Base-by-base conservation (phyloP, 2,113 vertebrate genomes). In the Odontophorus gujanensis region DNA sequence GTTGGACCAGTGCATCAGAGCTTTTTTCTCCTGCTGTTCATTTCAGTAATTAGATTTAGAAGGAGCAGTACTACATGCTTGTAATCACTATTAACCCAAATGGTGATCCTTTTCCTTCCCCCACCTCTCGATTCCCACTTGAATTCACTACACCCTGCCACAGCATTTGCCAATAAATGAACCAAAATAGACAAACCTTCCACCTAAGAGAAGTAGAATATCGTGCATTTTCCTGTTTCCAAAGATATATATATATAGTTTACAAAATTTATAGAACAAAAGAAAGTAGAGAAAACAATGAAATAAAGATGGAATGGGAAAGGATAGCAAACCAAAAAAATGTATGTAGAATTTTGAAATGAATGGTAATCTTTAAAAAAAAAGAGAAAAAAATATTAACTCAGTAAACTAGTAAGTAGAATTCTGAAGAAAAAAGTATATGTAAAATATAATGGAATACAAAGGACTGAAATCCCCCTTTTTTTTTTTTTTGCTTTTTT, bases 31-130 rank as follows among this genome's bases (percentile, higher is more conserved):
- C 61, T 67, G 24, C 43, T 90, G 73, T 91, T 97, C 77, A 95
- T 91, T 91, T 90, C 83, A 78, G 55, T 94, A 95, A 97, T 96
- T 93, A 87, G 77, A 89, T 95, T 89, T 95, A 28, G 58, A 96
- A 45, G 58, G 50, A 92, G 51, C 40, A 13, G 19, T 75, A 47
- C 89, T 76, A 81, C 57, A 79, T 86, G 50, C 32, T n/a, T 59
- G 68, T 81, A 95, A 95, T 95, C 59, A 61, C n/a, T 82, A 20
- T 51, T 88, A 85, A 85, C 59, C 62, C 86, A 96, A 96, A 95
- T 84, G 58, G 57, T 9, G 12, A 40, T 78, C 19, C 88, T 63
- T 88, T 92, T 45, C n/a, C 45, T 85, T 92, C 90, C 77, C 89
- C 8, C 10, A 85, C 19, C 55, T 62, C 57, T 61, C 36, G n/a